phyloP scores from a whole-genome alignment of 2,888 invertebrate species.

The Drosophila borealis region DNA sequence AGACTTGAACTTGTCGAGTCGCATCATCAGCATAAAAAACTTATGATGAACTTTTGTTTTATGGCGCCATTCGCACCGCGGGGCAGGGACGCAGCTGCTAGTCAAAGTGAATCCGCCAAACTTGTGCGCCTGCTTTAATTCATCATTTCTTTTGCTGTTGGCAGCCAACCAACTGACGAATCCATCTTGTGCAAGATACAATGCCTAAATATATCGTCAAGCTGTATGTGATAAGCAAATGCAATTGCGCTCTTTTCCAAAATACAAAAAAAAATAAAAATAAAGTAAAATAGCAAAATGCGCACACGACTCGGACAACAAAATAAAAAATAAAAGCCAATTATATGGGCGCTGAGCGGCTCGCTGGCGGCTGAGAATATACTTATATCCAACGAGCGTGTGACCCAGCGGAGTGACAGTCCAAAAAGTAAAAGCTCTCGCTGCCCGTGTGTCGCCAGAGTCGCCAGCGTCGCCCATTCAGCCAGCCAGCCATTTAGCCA shows the following conservation, averaged over 20 bases:
- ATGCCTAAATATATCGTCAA: constrained; percentile 14
- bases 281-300: constrained; percentile 37
- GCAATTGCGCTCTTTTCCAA: constrained; percentile 51
- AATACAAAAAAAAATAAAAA: constrained; percentile 8
- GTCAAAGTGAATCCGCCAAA: constrained; percentile 1
- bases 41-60: constrained; percentile 50
- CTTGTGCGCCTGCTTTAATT: constrained; percentile 36
- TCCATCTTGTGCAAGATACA: constrained; percentile 18
- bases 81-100: neutral
- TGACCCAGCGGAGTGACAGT: constrained; percentile 55
- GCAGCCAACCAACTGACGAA: constrained; percentile 47
- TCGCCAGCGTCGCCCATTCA: constrained; percentile 26
- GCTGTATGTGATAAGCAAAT: constrained; percentile 59
- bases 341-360: constrained; percentile 33
- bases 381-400: constrained; percentile 42
- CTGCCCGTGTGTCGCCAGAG: constrained; percentile 40
- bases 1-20: constrained; percentile 66
- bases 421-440: constrained; percentile 71
- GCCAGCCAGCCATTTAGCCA: constrained; percentile 43
- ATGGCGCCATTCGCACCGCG: constrained; percentile 3
- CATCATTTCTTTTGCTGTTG: constrained; percentile 32
- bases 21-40: constrained; percentile 42
- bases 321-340: constrained; percentile 49
- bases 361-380: neutral
- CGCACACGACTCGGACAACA: constrained; percentile 34